Base-by-base conservation (phyloP, 2,888 invertebrate genomes). In the Craniophora ligustri region DNA sequence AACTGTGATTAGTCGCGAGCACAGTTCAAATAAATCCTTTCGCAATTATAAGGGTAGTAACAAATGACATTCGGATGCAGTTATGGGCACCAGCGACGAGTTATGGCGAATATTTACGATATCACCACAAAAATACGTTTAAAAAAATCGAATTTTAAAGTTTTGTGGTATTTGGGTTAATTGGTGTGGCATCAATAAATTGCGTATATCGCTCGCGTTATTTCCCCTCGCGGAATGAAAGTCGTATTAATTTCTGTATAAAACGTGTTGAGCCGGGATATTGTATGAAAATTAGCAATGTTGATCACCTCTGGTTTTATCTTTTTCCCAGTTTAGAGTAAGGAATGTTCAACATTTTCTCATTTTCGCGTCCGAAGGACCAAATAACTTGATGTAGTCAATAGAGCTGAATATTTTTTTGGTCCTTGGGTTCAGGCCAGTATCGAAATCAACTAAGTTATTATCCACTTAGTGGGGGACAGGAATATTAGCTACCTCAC, bases 31-130 rank as follows among this genome's bases (percentile, higher is more conserved):
- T 69, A 62, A 56, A 69, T 68, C 44, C 56, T n/a, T 48, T 68
- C 51, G 61, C 65, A 75, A 68, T 68, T 69, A 64, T 62, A 66
- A 70, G 67, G 67, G 48, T 28, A 8, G 47, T 47, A 28, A 5
- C 42, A 61, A 71, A 76, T 67, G 67, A 54, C 60, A 16, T 58
- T 41, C 72, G 76, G 75, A 76, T 49, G 58, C 67, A 46, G 63
- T 67, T 66, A 72, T 63, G 41, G 39, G 66, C 55, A 6, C 35
- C 50, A 32, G 19, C 60, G 46, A 58, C 58, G 61, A 54, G 50
- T 56, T 54, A 32, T 38, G 59, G 39, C 51, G 40, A 50, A 57
- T 55, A 72, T 70, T 68, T 60, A 73, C 68, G 63, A 63, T 50
- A 63, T 47, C 46, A 32, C 55, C 31, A 40, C 53, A 47, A 68